These are phyloP conservation scores for Phaethornis superciliosus DNA, from an alignment of 2,113 vertebrate species.

Conservation along the genomic window DNA sequence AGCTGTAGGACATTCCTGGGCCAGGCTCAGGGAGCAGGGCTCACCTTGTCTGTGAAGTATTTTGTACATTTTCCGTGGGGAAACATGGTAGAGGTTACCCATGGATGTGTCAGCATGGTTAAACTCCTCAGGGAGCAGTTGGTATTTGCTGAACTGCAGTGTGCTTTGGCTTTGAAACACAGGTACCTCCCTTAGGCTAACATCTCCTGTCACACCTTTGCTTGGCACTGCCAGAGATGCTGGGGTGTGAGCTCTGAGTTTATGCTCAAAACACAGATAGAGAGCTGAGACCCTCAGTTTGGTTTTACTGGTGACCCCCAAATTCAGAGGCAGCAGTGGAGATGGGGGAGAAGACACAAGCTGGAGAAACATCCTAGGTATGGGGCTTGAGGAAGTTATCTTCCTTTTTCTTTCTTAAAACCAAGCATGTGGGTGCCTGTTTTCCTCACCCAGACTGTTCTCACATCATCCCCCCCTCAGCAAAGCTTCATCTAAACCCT, in stretches of 20 bases:
- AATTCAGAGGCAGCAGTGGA: background rate
- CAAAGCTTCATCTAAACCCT: background rate
- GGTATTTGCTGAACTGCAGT: background rate
- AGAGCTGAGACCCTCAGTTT: background rate
- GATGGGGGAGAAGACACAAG: background rate
- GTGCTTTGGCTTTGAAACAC: background rate
- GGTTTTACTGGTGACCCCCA: background rate
- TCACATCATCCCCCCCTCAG: background rate
- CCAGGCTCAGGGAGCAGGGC: background rate
- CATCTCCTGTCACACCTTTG: background rate
- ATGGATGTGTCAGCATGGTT: rapidly evolving
- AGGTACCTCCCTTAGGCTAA: background rate
- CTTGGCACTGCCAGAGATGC: background rate
- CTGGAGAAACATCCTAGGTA: background rate
- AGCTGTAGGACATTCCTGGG: rapidly evolving
- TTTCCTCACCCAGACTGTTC: slow-evolving; percentile 23
- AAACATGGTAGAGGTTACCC: background rate
- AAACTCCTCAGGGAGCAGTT: background rate
- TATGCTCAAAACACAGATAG: too few relatives aligned
- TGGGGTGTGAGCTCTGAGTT: background rate
- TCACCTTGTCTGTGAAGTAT: background rate
- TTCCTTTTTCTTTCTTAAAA: background rate
- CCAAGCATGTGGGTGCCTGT: background rate
- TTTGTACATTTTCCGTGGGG: background rate
- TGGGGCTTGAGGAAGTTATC: background rate